These are phyloP conservation scores for Galago senegalensis DNA, from an alignment of 2,797 vertebrate genomes.

Conservation along the genomic window DNA sequence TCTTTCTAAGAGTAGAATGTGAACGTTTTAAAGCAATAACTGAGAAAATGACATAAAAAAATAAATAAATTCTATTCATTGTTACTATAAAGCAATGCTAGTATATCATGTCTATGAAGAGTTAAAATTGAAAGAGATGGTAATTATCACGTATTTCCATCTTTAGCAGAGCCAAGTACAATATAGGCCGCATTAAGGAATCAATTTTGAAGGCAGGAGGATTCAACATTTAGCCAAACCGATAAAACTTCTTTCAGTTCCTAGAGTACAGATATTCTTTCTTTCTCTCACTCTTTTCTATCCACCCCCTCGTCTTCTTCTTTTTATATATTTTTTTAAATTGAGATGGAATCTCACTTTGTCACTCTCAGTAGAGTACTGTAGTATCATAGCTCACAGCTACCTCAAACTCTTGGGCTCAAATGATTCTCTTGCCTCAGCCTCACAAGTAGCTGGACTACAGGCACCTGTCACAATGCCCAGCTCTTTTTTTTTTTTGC, in stretches of 20 bases:
- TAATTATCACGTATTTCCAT: neutral
- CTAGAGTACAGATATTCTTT: neutral
- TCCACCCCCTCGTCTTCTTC: neutral
- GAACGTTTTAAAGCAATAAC: too few relatives aligned
- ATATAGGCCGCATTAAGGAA: neutral
- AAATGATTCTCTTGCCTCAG: too few relatives aligned
- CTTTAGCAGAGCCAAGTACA: neutral
- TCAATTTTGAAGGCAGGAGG: conserved; percentile 15
- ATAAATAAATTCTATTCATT: conserved; percentile 13
- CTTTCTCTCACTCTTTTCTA: neutral
- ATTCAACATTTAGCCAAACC: neutral
- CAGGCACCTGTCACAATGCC: too few relatives aligned
- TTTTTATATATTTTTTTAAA: too few relatives aligned
- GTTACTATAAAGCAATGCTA: conserved; percentile 21
- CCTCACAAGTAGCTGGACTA: too few relatives aligned
- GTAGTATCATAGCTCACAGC: too few relatives aligned
- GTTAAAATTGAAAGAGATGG: conserved; percentile 26
- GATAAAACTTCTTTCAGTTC: neutral
- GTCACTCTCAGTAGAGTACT: too few relatives aligned
- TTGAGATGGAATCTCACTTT: too few relatives aligned
- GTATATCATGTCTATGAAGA: neutral
- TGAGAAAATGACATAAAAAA: too few relatives aligned
- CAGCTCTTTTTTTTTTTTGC: too few relatives aligned
- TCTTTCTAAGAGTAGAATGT: too few relatives aligned
- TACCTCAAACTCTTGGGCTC: too few relatives aligned